phyloP scores from a whole-genome alignment of 2,888 invertebrate species.

The Polietes domitor region DNA sequence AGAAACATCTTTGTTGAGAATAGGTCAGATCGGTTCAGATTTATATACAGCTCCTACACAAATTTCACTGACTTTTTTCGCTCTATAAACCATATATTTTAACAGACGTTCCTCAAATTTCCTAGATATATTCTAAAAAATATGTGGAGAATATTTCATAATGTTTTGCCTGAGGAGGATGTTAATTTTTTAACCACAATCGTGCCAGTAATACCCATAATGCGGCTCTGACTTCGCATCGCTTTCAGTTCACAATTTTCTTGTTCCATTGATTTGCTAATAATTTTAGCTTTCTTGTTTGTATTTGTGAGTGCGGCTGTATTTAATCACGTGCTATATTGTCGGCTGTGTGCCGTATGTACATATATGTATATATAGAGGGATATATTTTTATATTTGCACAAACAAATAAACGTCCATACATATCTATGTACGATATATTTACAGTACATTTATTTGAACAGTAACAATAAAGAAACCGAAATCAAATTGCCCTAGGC shows the following conservation, averaged over 20 bases:
- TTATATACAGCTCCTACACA: too few relatives aligned
- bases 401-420: too few relatives aligned
- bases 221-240: background rate
- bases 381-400: background rate
- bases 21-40: too few relatives aligned
- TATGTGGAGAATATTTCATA: too few relatives aligned
- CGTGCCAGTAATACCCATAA: background rate
- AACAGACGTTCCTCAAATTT: too few relatives aligned
- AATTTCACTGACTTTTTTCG: too few relatives aligned
- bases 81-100: too few relatives aligned
- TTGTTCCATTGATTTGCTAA: background rate
- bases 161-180: too few relatives aligned
- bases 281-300: background rate
- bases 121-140: too few relatives aligned
- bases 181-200: background rate
- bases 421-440: background rate
- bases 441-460: constrained; percentile 44
- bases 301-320: constrained; percentile 13
- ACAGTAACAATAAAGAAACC: constrained; percentile 45
- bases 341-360: too few relatives aligned
- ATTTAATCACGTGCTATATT: constrained; percentile 63
- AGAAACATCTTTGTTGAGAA: too few relatives aligned
- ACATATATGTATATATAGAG: constrained; percentile 39
- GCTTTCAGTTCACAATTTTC: background rate
- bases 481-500: constrained; percentile 49